A percentile compares a stretch with the other conserved stretches of the same genome.
These are phyloP conservation scores for Chlorodrepanis virens DNA, from an alignment of 2,113 vertebrate genomes.

Conservation along the genomic window DNA sequence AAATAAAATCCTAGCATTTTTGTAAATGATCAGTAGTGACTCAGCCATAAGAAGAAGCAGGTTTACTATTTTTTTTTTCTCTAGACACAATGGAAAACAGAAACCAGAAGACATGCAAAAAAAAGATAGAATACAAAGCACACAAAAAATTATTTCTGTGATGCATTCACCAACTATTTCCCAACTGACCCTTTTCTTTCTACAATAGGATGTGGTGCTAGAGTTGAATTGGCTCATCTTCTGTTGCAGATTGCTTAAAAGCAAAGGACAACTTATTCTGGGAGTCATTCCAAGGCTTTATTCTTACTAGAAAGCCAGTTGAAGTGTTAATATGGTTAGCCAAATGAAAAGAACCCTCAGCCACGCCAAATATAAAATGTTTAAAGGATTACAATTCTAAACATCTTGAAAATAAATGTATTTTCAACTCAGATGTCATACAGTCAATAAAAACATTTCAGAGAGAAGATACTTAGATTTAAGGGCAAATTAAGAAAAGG, in stretches of 20 bases:
- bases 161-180: neutral
- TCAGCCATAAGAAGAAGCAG: neutral
- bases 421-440: neutral
- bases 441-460: neutral
- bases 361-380: neutral
- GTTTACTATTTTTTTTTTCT: neutral
- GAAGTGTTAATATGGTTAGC: neutral
- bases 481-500: neutral
- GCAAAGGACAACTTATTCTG: neutral
- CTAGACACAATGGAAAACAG: neutral
- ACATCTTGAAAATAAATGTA: neutral
- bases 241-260: neutral
- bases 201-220: neutral
- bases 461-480: neutral
- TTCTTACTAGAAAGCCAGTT: slow-evolving; percentile 5
- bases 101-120: neutral
- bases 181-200: neutral
- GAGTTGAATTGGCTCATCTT: neutral
- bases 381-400: neutral
- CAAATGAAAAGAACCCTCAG: neutral
- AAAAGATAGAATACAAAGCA: neutral
- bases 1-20: neutral
- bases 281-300: neutral
- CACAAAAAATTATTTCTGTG: neutral
- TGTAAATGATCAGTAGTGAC: neutral